These are phyloP conservation scores for Invenusta paracnida DNA, from an alignment of 2,888 invertebrate species.

Conservation along the genomic window DNA sequence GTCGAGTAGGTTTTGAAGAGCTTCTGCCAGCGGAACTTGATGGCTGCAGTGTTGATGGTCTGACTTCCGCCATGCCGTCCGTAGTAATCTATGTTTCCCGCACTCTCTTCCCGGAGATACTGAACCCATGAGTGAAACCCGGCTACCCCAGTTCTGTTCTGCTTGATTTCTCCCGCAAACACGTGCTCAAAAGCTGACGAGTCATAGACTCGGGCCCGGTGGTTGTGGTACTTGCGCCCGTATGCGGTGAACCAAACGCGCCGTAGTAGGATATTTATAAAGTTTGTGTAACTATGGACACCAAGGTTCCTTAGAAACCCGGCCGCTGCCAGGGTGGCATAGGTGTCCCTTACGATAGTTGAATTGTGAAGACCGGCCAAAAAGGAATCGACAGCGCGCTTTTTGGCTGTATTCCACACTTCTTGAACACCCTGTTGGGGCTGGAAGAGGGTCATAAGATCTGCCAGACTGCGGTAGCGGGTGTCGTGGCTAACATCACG, in stretches of 20 bases:
- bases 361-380: background rate
- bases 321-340: background rate
- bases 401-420: background rate
- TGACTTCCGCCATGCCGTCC: background rate
- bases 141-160: background rate
- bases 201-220: background rate
- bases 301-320: background rate
- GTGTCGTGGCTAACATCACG: background rate
- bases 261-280: background rate
- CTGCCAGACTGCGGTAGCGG: background rate
- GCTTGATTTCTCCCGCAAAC: conserved; percentile 36
- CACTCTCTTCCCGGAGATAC: background rate
- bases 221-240: conserved; percentile 13
- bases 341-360: background rate
- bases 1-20: conserved; percentile 28
- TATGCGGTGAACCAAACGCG: conserved; percentile 31
- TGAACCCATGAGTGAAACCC: conserved; percentile 36
- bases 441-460: background rate
- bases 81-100: conserved; percentile 30
- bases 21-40: background rate
- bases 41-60: background rate
- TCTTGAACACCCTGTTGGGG: background rate
- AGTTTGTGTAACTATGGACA: background rate
- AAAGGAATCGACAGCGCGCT: background rate
- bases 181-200: conserved; percentile 38